These are phyloP conservation scores for Aporophyla lueneburgensis DNA, from an alignment of 2,888 invertebrate species.

Conservation along the genomic window DNA sequence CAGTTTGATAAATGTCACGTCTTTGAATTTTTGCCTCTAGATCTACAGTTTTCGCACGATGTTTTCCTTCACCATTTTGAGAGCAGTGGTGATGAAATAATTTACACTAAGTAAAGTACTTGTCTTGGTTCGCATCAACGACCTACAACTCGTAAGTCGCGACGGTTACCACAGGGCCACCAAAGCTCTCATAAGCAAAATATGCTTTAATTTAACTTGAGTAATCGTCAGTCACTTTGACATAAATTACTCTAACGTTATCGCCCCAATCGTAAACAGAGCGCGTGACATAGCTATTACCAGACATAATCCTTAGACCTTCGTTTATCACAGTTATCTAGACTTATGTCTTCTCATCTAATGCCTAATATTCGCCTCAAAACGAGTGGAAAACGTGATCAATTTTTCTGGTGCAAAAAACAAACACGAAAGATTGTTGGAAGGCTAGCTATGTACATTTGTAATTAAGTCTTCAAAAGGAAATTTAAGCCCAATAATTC, in stretches of 20 bases:
- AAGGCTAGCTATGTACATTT: not conserved
- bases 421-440: not conserved
- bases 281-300: conserved; percentile 11
- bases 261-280: conserved; percentile 10
- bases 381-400: not conserved
- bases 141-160: too few species aligned
- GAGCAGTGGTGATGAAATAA: too few species aligned
- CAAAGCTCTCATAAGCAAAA: not conserved
- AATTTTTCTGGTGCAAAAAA: not conserved
- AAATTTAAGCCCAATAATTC: not conserved
- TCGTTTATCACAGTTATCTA: conserved; percentile 42
- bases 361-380: conserved; percentile 23
- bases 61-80: too few species aligned
- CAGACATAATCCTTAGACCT: conserved; percentile 31
- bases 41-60: too few species aligned
- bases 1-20: too few species aligned
- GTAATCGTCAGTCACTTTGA: not conserved
- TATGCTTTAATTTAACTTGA: not conserved
- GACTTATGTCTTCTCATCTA: conserved; percentile 15
- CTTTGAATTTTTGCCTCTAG: too few species aligned
- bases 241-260: conserved; percentile 23
- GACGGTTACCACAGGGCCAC: too few species aligned
- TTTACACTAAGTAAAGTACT: too few species aligned
- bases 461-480: not conserved
- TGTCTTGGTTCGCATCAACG: too few species aligned